Evolutionary conservation across 2,797 vertebrate species (phyloP).

Genomic region (Zenarchopterus dispar): DNA sequence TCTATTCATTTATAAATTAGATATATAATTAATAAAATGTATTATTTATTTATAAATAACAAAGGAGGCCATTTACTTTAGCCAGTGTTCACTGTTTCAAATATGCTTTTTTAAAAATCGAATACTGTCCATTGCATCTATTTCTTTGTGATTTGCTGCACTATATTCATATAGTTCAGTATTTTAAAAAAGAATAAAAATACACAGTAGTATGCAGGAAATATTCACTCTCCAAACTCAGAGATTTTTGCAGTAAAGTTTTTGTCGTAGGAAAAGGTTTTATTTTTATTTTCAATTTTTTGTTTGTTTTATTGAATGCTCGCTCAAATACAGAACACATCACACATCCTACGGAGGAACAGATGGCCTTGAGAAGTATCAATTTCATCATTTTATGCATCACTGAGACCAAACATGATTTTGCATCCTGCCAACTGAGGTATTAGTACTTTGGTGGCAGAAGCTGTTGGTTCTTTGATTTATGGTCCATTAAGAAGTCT

Average conservation of each 20-base stretch:
- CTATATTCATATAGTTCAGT: neutral
- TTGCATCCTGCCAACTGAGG: constrained; percentile 48
- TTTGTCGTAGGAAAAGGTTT: neutral
- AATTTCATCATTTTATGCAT: constrained; percentile 60
- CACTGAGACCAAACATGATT: constrained; percentile 50
- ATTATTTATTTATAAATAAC: no score
- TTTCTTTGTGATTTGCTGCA: neutral
- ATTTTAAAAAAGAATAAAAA: no score
- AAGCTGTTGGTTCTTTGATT: constrained; percentile 45
- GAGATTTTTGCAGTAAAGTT: constrained; percentile 16
- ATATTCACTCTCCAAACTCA: constrained; percentile 6
- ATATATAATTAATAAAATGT: no score
- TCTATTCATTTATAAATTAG: no score
- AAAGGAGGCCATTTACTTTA: no score
- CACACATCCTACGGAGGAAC: constrained; percentile 14
- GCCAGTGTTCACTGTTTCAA: no score
- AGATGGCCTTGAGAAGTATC: constrained; percentile 58
- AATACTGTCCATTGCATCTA: no score
- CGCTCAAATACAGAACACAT: neutral
- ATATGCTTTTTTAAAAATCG: no score
- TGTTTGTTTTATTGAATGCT: no score
- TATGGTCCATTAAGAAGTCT: constrained; percentile 19
- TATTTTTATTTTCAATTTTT: no score
- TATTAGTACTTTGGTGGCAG: constrained; percentile 33
- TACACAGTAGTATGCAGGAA: neutral